These are phyloP conservation scores for Chaenogobius annularis DNA, from an alignment of 2,113 vertebrate species.

Conservation along the genomic window DNA sequence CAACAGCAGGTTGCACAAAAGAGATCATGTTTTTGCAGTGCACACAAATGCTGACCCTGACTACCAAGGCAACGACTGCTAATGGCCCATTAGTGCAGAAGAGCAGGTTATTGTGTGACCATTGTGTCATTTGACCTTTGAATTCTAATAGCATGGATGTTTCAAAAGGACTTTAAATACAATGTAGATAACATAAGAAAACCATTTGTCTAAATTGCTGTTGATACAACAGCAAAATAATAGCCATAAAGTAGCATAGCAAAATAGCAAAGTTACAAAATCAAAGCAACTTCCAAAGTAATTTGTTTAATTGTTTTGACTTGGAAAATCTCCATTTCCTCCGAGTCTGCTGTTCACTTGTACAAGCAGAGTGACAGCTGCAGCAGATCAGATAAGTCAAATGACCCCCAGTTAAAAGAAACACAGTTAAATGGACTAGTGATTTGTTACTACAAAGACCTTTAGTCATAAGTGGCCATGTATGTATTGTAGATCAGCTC, in stretches of 20 bases:
- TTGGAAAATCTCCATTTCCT: slow-evolving; percentile 15
- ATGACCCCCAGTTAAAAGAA: slow-evolving; percentile 26
- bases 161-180: not conserved
- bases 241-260: not conserved
- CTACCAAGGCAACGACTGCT: slow-evolving; percentile 36
- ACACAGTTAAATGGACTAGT: slow-evolving; percentile 12
- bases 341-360: slow-evolving; percentile 30
- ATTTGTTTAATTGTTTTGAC: not conserved
- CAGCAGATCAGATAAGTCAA: slow-evolving; percentile 1
- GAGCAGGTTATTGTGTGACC: not conserved
- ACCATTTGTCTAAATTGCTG: not conserved
- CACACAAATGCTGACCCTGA: slow-evolving; percentile 27
- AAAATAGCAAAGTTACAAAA: not conserved
- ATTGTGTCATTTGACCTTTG: not conserved
- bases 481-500: slow-evolving; percentile 17
- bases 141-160: not conserved
- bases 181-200: not conserved
- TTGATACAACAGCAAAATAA: not conserved
- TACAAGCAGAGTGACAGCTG: not conserved
- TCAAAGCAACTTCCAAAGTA: not conserved
- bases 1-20: not conserved
- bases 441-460: not conserved
- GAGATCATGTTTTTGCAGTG: not conserved
- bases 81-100: slow-evolving; percentile 48
- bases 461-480: slow-evolving; percentile 4